These are phyloP conservation scores for Craterocephalus amniculus DNA, from an alignment of 2,797 vertebrate species.

Conservation along the genomic window DNA sequence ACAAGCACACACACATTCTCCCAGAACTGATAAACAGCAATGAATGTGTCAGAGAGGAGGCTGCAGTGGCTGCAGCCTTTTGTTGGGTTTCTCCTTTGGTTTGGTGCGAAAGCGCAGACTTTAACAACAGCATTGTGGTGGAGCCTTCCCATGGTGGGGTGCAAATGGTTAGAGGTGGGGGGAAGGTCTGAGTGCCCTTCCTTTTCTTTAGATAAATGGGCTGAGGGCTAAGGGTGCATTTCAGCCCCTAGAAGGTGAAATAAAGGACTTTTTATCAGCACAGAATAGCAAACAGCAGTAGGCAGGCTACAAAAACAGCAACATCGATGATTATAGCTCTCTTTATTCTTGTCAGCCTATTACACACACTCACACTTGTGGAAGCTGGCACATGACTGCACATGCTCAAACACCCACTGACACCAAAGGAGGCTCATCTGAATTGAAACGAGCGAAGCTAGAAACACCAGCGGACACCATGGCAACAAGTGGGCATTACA, in stretches of 20 bases:
- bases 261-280: constrained; percentile 52
- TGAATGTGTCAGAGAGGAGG: constrained; percentile 50
- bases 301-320: constrained; percentile 50
- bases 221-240: constrained; percentile 31
- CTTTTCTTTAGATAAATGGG: constrained; percentile 64
- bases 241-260: constrained; percentile 44
- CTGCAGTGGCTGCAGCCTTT: constrained; percentile 37
- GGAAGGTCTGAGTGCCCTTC: constrained; percentile 43
- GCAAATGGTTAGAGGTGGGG: constrained; percentile 43
- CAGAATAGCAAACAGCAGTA: constrained; percentile 54
- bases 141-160: constrained; percentile 57
- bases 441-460: constrained; percentile 49
- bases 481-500: constrained; percentile 74
- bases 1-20: constrained; percentile 27
- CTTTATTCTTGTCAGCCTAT: constrained; percentile 36
- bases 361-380: constrained; percentile 33
- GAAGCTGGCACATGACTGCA: constrained; percentile 47
- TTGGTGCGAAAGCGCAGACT: constrained; percentile 37
- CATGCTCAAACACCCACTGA: constrained; percentile 33
- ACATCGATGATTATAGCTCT: constrained; percentile 47
- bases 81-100: constrained; percentile 51
- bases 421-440: constrained; percentile 34
- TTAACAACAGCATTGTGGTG: constrained; percentile 59
- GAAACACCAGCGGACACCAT: constrained; percentile 64
- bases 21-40: constrained; percentile 34